These are phyloP conservation scores for Anaspis maculata DNA, from an alignment of 2,888 invertebrate species.

Conservation along the genomic window DNA sequence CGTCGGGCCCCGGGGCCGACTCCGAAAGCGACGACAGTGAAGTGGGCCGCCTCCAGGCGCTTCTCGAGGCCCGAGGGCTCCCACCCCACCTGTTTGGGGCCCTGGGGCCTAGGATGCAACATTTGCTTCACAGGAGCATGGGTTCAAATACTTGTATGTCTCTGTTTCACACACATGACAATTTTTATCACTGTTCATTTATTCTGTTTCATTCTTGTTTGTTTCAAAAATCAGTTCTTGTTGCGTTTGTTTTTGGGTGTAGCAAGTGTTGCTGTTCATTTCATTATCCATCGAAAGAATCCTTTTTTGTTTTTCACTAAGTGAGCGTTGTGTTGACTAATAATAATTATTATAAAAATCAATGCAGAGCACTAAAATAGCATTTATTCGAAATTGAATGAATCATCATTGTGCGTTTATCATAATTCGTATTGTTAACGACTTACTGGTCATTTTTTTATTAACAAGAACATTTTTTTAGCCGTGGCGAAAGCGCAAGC, in stretches of 20 bases:
- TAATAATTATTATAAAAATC: too few species aligned
- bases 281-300: too few species aligned
- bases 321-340: too few species aligned
- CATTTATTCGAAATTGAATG: too few species aligned
- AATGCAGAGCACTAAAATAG: too few species aligned
- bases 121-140: slow-evolving; percentile 88
- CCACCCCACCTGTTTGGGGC: slow-evolving; percentile 97
- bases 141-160: slow-evolving; percentile 68
- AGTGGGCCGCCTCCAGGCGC: slow-evolving; percentile 88
- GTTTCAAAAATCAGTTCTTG: too few species aligned
- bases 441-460: slow-evolving; percentile 7
- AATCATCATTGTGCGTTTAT: not conserved
- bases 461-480: slow-evolving; percentile 18
- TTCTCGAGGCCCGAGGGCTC: slow-evolving; percentile 88
- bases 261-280: too few species aligned
- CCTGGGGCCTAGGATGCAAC: slow-evolving; percentile 93
- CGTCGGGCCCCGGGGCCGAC: slow-evolving; percentile 46
- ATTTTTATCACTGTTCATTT: too few species aligned
- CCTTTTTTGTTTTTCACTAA: too few species aligned
- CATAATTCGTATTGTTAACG: slow-evolving; percentile 4
- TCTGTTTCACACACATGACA: not conserved
- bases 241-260: too few species aligned
- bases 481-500: slow-evolving; percentile 88
- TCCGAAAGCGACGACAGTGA: slow-evolving; percentile 87
- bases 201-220: too few species aligned